Conservation (phyloP, 1,140 invertebrate species). For the Drosophila bocki region DNA sequence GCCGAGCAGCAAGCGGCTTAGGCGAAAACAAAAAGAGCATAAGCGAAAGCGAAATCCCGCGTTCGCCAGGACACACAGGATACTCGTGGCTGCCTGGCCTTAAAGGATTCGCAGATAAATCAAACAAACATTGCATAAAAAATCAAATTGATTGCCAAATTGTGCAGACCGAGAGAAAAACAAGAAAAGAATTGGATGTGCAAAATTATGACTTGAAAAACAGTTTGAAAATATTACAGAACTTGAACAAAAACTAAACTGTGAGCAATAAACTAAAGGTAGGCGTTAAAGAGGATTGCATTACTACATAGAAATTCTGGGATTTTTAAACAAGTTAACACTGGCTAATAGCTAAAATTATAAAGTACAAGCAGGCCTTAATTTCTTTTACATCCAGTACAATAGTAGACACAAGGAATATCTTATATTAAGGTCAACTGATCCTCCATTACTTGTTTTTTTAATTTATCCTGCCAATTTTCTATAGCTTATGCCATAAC, state of each 20-base stretch:
- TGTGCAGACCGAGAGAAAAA: constrained; percentile 32
- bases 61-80: constrained; percentile 36
- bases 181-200: constrained; percentile 1
- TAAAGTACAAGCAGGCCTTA: too few species aligned
- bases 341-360: not conserved
- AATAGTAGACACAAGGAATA: too few species aligned
- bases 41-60: constrained; percentile 27
- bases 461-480: too few species aligned
- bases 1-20: constrained; percentile 29
- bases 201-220: constrained; percentile 18
- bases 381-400: not conserved
- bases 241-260: constrained; percentile 3
- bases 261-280: constrained; percentile 16
- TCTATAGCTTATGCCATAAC: too few species aligned
- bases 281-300: not conserved
- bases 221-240: constrained; percentile 9
- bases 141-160: constrained; percentile 54
- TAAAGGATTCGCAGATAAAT: constrained; percentile 48
- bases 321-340: not conserved
- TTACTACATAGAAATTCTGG: too few species aligned
- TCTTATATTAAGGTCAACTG: too few species aligned
- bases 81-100: constrained; percentile 14
- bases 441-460: too few species aligned
- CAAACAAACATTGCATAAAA: constrained; percentile 59
- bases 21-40: constrained; percentile 17